Conservation (phyloP, 1,140 invertebrate species). For the Zophobas atratus region DNA sequence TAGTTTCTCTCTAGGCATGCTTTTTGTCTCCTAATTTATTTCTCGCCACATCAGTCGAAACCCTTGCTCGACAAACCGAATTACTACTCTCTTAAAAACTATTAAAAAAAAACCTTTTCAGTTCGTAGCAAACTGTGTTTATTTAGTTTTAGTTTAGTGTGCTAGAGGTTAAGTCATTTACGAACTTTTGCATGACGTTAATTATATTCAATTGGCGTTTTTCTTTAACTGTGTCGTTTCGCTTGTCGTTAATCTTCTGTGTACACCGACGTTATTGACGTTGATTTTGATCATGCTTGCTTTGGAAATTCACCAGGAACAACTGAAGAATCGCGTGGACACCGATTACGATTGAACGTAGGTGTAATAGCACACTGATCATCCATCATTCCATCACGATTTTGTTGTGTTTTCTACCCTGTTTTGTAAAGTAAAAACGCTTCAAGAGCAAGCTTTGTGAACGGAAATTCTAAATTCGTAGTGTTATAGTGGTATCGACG, state of each 20-base stretch:
- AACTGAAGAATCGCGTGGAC: constrained; percentile 66
- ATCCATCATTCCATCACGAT: constrained; percentile 43
- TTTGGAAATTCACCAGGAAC: constrained; percentile 62
- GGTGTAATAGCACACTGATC: constrained; percentile 65
- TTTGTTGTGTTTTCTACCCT: constrained; percentile 36
- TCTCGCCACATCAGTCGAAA: constrained; percentile 12
- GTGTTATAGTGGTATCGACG: constrained; percentile 36
- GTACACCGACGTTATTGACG: constrained; percentile 62
- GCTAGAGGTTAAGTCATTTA: constrained; percentile 15
- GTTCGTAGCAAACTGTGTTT: constrained; percentile 25
- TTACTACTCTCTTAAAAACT: neutral
- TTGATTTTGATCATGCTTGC: constrained; percentile 60
- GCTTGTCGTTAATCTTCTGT: constrained; percentile 55
- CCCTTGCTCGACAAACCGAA: neutral
- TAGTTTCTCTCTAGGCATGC: constrained; percentile 49
- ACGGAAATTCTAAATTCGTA: constrained; percentile 35
- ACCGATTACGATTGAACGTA: constrained; percentile 63
- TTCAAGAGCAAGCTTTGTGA: constrained; percentile 37
- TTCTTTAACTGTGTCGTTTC: constrained; percentile 29
- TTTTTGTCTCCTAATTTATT: constrained; percentile 46
- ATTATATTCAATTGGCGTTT: constrained; percentile 8
- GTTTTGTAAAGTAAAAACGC: constrained; percentile 16
- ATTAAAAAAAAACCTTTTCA: neutral
- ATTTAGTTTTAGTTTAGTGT: constrained; percentile 44
- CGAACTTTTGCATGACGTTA: constrained; percentile 19